Conservation (phyloP, 2,797 vertebrate species). For the Anas acuta region DNA sequence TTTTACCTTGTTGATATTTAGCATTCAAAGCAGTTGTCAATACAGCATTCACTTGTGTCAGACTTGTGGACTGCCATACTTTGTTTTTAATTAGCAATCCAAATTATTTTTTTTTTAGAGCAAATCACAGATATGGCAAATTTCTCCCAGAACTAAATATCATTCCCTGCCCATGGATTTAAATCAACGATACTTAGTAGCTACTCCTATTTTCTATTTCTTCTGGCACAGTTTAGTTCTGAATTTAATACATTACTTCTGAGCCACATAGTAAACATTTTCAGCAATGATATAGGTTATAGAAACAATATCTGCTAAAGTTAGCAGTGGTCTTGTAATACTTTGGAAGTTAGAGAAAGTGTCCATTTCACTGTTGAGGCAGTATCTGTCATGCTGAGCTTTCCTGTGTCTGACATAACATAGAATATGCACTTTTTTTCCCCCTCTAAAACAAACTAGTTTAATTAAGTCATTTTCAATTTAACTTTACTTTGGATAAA, state of each 20-base stretch:
- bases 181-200: not conserved
- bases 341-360: not conserved
- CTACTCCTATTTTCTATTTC: not conserved
- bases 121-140: not conserved
- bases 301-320: not conserved
- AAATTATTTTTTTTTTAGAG: not conserved
- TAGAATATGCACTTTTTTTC: not conserved
- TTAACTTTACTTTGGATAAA: not conserved
- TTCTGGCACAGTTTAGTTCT: not conserved
- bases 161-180: not conserved
- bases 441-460: not conserved
- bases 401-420: not conserved
- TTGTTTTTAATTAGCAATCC: not conserved
- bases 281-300: not conserved
- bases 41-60: not conserved
- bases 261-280: not conserved
- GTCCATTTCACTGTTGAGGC: not conserved
- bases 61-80: not conserved
- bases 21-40: not conserved
- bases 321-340: not conserved
- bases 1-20: not conserved
- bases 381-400: not conserved
- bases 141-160: not conserved
- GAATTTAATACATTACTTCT: not conserved
- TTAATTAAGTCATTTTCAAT: slow-evolving; percentile 26